Base-by-base conservation (phyloP, 2,113 vertebrate species). In the Macrotis lagotis region DNA sequence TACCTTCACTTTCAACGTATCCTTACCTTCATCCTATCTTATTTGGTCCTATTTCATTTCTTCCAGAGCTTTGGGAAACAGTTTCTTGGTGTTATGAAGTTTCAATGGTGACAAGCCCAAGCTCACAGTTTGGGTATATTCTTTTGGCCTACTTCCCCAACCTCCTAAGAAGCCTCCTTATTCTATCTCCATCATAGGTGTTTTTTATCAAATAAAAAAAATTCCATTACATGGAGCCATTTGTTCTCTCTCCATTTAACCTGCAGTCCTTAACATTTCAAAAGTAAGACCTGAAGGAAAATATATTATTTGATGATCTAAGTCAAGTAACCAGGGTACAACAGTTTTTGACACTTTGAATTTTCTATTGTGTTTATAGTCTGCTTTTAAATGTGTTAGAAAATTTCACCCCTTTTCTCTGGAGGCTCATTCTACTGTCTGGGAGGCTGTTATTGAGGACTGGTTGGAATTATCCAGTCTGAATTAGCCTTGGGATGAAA, bases 281-380 rank as follows among this genome's bases (percentile, higher is more conserved):
- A n/a, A 94, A 95, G 19, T n/a, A 93, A 59, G 55, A 91, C 89
- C n/a, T 89, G 66, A 91, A 50, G 95, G 50, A 95, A 89, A 90
- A 74, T 66, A 8, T 66, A 49, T 11, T 3, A 52, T 90, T 91
- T 94, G 19, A 59, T 90, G 52, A n/a, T 94, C 49, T 90, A 51
- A 74, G 89, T 25, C n/a, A 91, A 14, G 8, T 19, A 93, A 83
- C 1, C 4, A 48, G 5, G 51, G 25, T 7, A 26, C 51, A 90
- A 92, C 92, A 93, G 50, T 88, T 95, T 95, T 93, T 91, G 51
- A 93, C 48, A 93, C 8, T 88, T 95, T 88, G 66, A 88, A 47
- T 25, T 25, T 94, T 94, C 8, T 51, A 3, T 92, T 94, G 8
- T 89, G 95, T 95, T 94, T 94, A 53, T 6, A 90, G 51, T 25